phyloP scores from a whole-genome alignment of 2,797 vertebrate genomes.

The Neoniphon sammara region DNA sequence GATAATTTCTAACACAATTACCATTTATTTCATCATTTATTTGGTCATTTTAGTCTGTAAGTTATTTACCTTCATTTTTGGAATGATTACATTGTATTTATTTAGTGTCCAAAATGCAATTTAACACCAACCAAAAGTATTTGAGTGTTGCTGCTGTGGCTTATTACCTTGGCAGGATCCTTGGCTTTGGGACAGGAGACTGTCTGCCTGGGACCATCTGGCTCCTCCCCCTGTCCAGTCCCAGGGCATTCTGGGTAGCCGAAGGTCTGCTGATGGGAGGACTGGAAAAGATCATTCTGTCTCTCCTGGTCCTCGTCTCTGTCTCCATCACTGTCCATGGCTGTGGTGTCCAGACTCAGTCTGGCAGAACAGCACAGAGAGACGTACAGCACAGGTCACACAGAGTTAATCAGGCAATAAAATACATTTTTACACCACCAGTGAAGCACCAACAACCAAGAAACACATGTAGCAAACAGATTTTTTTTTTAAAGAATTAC shows the following conservation, averaged over 20 bases:
- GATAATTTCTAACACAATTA: too few species aligned
- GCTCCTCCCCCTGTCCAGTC: slow-evolving; percentile 60
- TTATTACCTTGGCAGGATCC: slow-evolving; percentile 45
- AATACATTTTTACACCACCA: neutral
- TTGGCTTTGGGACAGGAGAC: slow-evolving; percentile 31
- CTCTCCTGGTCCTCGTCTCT: slow-evolving; percentile 74
- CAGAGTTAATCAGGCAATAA: slow-evolving; percentile 4
- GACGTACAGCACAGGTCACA: slow-evolving; percentile 8
- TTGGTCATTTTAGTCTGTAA: too few species aligned
- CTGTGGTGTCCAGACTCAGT: slow-evolving; percentile 85
- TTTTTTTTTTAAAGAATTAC: neutral
- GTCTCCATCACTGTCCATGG: slow-evolving; percentile 84
- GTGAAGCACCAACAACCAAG: neutral
- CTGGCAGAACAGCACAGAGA: slow-evolving; percentile 68
- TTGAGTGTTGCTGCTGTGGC: neutral
- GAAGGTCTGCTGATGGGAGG: slow-evolving; percentile 35
- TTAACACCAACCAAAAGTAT: neutral
- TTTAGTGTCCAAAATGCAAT: neutral
- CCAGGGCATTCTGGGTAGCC: slow-evolving; percentile 48
- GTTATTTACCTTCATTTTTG: too few species aligned
- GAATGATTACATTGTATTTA: neutral
- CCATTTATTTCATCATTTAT: too few species aligned
- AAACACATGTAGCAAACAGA: too few species aligned
- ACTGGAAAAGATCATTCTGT: slow-evolving; percentile 52
- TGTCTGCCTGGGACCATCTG: slow-evolving; percentile 30